Conservation (phyloP, 2,113 vertebrate species). For the Atrichornis clamosus region DNA sequence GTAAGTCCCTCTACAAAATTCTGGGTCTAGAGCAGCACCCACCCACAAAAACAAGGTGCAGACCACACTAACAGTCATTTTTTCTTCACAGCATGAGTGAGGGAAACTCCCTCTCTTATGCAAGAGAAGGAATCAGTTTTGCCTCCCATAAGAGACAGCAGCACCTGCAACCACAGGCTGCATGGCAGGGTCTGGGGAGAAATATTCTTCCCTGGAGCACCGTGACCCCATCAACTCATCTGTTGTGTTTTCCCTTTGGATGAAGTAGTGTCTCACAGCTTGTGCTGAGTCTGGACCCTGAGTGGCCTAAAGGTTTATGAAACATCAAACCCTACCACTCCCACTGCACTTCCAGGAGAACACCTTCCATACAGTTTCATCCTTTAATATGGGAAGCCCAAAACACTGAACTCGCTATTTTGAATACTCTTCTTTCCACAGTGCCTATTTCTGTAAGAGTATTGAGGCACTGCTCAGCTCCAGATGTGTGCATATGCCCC, state of each 20-base stretch:
- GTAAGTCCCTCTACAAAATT: background rate
- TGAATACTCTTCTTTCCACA: background rate
- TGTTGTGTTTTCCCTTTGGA: background rate
- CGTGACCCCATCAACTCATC: background rate
- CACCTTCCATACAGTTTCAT: background rate
- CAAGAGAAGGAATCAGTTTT: background rate
- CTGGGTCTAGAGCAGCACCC: background rate
- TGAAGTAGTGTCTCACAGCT: background rate
- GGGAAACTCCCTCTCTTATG: background rate
- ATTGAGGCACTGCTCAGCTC: background rate
- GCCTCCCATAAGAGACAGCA: rapidly evolving
- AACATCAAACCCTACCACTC: background rate
- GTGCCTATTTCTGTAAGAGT: background rate
- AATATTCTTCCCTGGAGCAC: background rate
- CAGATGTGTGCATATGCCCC: background rate
- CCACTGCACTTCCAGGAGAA: background rate
- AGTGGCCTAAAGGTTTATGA: background rate
- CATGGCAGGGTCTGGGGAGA: background rate
- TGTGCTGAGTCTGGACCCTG: background rate
- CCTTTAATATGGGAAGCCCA: background rate
- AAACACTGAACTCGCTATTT: background rate
- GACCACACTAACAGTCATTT: background rate
- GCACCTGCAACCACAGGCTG: background rate
- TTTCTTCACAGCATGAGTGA: background rate
- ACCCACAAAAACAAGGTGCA: background rate